Evolutionary conservation across 2,113 vertebrate genomes (phyloP), one percentile per base, ranked within the genome.

Genomic region (Oreochromis aureus): DNA sequence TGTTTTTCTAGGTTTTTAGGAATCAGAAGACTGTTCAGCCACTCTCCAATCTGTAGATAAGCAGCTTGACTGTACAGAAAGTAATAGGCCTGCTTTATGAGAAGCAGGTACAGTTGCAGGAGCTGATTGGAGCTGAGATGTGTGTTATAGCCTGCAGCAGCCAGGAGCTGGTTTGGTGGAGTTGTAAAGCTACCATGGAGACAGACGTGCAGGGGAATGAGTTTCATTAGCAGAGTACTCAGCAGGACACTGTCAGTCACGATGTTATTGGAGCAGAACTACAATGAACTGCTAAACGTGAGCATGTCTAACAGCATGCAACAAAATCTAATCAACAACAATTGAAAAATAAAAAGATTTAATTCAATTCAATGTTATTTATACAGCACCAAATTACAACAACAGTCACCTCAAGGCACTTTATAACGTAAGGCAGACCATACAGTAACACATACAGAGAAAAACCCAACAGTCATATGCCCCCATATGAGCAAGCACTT

Each of bases 141-240:
- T 83, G 79, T 34, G 7, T 32, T 48, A 61, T 7, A 61, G 55
- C 32, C 24, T 63, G 82, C 89, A 58, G 83, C 69, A 39, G 55
- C 44, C 55, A 46, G 39, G 63, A 55, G 19, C n/a, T 5, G 73
- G 58, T 30, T 36, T 30, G 10, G 82, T 10, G n/a, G 36, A 39
- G 79, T 5, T 78, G 69, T 86, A 73, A 81, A 90, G 89, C 92
- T 93, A 84, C 89, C 76, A 89, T 93, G 91, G 91, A 92, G 93
- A 94, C 90, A 94, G 92, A 94, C 89, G 89, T 84, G 90, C 81
- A 56, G 85, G 89, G 89, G 81, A 94, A 95, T 90, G 93, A 92
- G 53, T 92, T 94, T 94, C 91, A 95, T 95, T 95, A 95, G 85
- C 76, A 7, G 85, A 90, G 83, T 44, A 2, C 91, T 92, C 91